Evolutionary conservation across 2,888 invertebrate species (phyloP).

Genomic region (Lochmaea capreae): DNA sequence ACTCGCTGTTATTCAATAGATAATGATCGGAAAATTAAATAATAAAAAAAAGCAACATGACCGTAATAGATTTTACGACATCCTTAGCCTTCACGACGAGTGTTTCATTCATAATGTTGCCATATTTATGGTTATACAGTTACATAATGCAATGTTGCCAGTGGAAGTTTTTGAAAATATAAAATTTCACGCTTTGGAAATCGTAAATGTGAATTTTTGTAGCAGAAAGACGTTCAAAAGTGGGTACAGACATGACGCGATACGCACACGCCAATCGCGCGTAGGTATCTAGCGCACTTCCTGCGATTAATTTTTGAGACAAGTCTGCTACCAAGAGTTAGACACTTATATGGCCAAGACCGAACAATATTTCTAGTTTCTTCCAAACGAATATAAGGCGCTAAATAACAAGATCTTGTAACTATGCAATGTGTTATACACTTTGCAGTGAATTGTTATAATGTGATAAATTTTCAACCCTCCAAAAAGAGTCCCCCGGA

Average conservation of each 20-base stretch:
- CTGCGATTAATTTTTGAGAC: too few species aligned
- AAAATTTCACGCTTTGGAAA: neutral
- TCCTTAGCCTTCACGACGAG: slow-evolving; percentile 27
- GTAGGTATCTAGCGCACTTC: too few species aligned
- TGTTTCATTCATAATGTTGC: slow-evolving; percentile 15
- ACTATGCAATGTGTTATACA: too few species aligned
- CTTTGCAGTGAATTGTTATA: too few species aligned
- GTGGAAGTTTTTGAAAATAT: neutral
- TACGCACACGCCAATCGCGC: too few species aligned
- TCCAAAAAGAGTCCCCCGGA: too few species aligned
- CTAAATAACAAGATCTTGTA: too few species aligned
- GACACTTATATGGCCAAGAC: too few species aligned
- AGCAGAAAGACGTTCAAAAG: neutral
- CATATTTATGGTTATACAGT: slow-evolving; percentile 15
- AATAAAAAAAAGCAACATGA: slow-evolving; percentile 16
- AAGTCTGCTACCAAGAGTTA: too few species aligned
- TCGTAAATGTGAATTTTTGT: neutral
- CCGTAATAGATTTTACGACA: slow-evolving; percentile 32
- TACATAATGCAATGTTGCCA: neutral
- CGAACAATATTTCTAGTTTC: too few species aligned
- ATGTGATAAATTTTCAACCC: too few species aligned
- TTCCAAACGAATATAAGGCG: too few species aligned
- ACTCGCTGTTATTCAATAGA: slow-evolving; percentile 20
- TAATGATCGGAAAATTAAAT: slow-evolving; percentile 27
- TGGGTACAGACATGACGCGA: neutral